Percentiles rank a stretch among this genome's conserved stretches.
phyloP scores from a whole-genome alignment of 2,888 invertebrate genomes.

The Metacarcinus magister region DNA sequence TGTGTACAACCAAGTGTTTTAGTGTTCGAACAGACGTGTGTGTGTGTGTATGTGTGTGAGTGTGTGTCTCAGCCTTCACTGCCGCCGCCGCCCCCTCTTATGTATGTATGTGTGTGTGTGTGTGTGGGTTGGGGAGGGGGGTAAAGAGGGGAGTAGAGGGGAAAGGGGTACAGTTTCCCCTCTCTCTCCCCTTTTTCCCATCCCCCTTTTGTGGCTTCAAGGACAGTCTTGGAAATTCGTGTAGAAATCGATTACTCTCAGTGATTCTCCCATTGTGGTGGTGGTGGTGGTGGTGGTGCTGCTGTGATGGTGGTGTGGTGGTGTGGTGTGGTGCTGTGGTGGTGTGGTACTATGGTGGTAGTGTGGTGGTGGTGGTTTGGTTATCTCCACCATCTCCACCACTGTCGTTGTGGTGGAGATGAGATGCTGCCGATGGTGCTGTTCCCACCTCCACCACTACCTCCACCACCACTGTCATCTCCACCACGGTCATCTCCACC shows the following conservation, averaged over 20 bases:
- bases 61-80: neutral
- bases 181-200: neutral
- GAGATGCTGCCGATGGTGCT: no score
- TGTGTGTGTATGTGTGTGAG: neutral
- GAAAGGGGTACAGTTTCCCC: neutral
- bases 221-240: no score
- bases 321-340: no score
- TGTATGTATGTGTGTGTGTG: neutral
- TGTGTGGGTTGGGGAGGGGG: neutral
- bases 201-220: neutral
- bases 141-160: neutral
- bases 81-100: no score
- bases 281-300: no score
- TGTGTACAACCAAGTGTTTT: no score
- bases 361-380: neutral
- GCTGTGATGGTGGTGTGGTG: no score
- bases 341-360: neutral
- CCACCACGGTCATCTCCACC: no score
- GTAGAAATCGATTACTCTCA: neutral
- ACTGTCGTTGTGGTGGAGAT: no score
- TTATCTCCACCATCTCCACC: neutral
- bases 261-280: no score
- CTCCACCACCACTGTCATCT: neutral
- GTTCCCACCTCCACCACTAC: no score
- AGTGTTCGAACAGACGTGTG: no score